Percentiles rank a stretch among this genome's conserved stretches.
phyloP scores from a whole-genome alignment of 2,888 invertebrate genomes.

The Dasypogon diadema region DNA sequence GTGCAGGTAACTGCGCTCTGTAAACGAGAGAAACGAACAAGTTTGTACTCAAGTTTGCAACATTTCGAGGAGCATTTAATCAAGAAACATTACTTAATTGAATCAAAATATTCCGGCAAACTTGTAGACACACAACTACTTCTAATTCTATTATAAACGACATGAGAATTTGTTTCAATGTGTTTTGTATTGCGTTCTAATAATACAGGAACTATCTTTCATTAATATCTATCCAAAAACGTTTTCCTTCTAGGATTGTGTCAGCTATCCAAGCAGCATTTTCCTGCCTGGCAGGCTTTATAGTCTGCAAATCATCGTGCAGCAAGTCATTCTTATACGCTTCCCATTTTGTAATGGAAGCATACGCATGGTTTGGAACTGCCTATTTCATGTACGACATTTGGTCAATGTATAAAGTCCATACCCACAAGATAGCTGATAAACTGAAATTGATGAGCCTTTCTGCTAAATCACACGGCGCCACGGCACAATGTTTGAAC shows the following conservation, averaged over 20 bases:
- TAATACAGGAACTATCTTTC: no score
- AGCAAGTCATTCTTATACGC: conserved; percentile 76
- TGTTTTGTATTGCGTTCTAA: no score
- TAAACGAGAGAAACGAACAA: no score
- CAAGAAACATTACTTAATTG: no score
- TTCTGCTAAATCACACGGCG: conserved; percentile 57
- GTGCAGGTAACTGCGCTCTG: no score
- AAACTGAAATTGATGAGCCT: conserved; percentile 64
- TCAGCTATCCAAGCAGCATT: conserved; percentile 79
- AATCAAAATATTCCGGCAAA: no score
- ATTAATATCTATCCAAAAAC: no score
- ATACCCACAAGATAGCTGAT: conserved; percentile 69
- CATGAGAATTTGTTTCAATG: background rate
- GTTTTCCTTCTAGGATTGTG: no score
- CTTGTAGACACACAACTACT: no score
- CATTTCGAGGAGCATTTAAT: no score
- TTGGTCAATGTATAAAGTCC: conserved; percentile 83
- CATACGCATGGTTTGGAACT: conserved; percentile 84
- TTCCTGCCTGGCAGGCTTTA: conserved; percentile 76
- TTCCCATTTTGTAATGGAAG: conserved; percentile 80
- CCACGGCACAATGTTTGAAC: conserved; percentile 59
- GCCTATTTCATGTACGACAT: conserved; percentile 85
- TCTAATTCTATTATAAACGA: no score
- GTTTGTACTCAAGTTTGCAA: no score
- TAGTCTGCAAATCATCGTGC: conserved; percentile 78